Base-by-base conservation (phyloP, 1,140 invertebrate species). In the Pinna nobilis region DNA sequence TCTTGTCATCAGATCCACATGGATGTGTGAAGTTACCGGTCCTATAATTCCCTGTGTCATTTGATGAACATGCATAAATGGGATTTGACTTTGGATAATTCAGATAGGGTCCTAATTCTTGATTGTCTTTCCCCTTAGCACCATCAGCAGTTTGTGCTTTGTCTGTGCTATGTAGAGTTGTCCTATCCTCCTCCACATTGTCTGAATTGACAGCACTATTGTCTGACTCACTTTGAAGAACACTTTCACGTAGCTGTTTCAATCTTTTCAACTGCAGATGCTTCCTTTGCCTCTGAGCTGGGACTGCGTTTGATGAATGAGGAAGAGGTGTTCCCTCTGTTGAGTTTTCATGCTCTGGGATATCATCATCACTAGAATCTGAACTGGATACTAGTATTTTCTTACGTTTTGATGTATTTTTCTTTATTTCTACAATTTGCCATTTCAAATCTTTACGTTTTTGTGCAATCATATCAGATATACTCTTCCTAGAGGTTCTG, bases 381-480 rank as follows among this genome's bases (percentile, higher is more conserved):
- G 82, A 82, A 70, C 61, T 68, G 37, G 49, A 57, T 30, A 30
- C 41, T 59, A 60, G 59, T 37, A 64, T 55, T 66, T 28, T 70
- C 32, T 61, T 70, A 76, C 53, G 32, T 71, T 68, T 82, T 55
- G 23, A 57, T 64, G 33, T 61, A 49, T 50, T 39, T 18, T 47
- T 44, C 28, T 61, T 30, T 3, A 39, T 50, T 68, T 32, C 37
- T 20, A 57, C 44, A 33, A 30, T 35, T 35, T 51, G 64, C 63
- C 47, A 78, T 64, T 75, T 71, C 53, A 72, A 67, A 59, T 76
- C 70, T 35, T 80, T 76, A 9, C 85, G 59, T 44, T 85, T 88
- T 59, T 85, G 70, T 30, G 81, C 82, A 53, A 87, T 87, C 13
- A 87, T 63, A 57, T 85, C 76, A 13, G 84, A 84, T 69, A 88